Base-by-base conservation (phyloP, 2,797 vertebrate species). In the Labeo calbasu region DNA sequence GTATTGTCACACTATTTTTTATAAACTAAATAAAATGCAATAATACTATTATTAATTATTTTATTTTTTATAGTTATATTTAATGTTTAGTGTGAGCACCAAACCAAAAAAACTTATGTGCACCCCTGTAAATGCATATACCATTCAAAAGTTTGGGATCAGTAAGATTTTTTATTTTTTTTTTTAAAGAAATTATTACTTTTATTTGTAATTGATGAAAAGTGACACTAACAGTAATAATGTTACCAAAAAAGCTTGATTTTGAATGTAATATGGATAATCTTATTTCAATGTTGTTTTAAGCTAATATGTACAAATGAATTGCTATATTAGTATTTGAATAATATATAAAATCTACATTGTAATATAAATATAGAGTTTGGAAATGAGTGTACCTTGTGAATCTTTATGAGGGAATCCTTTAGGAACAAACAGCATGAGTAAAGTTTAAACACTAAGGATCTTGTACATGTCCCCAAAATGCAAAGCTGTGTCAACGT, bases 231-330 rank as follows among this genome's bases (percentile, higher is more conserved):
- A 32, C 28, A 63, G 59, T 48, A 25, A 72, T 25, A 72, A 25
- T 68, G 17, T 36, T 36, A 36, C 19, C 28, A 75, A 36, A 70
- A 32, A 11, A 73, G 15, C 36, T 70, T 7, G 14, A 23, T 70
- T 36, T 6, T 66, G 5, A 53, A 13, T 66, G 55, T 81, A 69
- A 80, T 57, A 21, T 72, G 50, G n/a, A 59, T 77, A 17, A 19
- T 13, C 53, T 48, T 71, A 50, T 61, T 72, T 36, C 1, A 75
- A 17, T 66, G 7, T 53, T 76, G 51, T 82, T 66, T 66, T 66
- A 53, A 75, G 48, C 11, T 65, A 65, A 65, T 65, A 50, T 66
- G n/a, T 76, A 28, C 23, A 81, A 23, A n/a, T 81, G 0, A 48
- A 71, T 40, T n/a, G 59, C 17, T 50, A 13, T 40, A 46, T 23